Evolutionary conservation across 2,888 invertebrate genomes (phyloP), one percentile per base, ranked within the genome.

Genomic region (Mechanitis messenoides): DNA sequence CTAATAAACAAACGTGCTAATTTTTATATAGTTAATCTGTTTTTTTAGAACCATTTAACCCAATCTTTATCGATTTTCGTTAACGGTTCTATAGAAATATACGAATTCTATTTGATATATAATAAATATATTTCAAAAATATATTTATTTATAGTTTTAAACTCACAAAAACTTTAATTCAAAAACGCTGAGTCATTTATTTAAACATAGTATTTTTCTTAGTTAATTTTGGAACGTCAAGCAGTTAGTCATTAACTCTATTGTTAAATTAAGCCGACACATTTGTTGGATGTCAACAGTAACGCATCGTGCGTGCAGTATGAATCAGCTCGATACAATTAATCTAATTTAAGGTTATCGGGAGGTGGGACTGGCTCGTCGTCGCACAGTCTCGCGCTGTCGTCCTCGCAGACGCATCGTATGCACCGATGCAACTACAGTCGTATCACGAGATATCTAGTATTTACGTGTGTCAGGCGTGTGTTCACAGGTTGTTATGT

Each of bases 261-360:
- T 74, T 76, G 79, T 84, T 83, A 84, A 81, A 83, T 84, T 74
- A 76, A 84, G 83, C 79, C 74, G 75, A 74, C 77, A 75, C 83
- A 85, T 86, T 84, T 81, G 82, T 87, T 78, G 75, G 75, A 77
- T 85, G 87, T 86, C 86, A 85, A 83, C 83, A 84, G 78, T 78
- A 79, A 74, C 77, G 76, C 80, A 77, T 76, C 63, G 68, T 75
- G 79, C 78, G 78, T 81, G 74, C 75, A 73, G 82, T 76, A 80
- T 90, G 89, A 90, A 86, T 89, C 90, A 90, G 81, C 85, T 77
- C 79, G 84, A 82, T 88, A 86, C 87, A 85, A 89, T 90, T 85
- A 89, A 87, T 90, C 89, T 89, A 89, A 89, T 88, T 88, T 87
- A 85, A 81, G 87, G 84, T 85, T 87, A 87, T 86, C 84, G 87